Conservation (phyloP, 2,113 vertebrate genomes). For the Silurus meridionalis region DNA sequence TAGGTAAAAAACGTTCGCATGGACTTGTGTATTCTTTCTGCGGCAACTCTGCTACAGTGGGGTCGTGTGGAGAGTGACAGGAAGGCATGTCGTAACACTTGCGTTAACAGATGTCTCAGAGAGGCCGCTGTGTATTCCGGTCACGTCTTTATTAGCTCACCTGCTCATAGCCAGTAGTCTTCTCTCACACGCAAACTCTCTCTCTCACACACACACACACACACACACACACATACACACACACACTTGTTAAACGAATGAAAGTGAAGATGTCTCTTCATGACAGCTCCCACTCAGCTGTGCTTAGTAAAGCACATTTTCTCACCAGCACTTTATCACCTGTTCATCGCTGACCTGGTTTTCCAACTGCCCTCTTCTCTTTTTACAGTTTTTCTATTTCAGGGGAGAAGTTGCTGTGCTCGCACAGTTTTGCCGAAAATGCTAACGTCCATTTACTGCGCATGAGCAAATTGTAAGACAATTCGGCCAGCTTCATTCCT, state of each 20-base stretch:
- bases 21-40: not conserved
- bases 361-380: not conserved
- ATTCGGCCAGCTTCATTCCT: no score
- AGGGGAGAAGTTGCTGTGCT: not conserved
- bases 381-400: not conserved
- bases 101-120: conserved; percentile 40
- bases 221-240: not conserved
- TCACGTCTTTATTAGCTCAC: conserved; percentile 43
- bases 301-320: not conserved
- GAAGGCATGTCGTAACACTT: conserved; percentile 9
- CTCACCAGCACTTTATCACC: not conserved
- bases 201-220: not conserved
- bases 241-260: not conserved
- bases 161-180: conserved; percentile 37
- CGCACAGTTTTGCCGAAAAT: no score
- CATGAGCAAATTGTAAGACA: no score
- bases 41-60: not conserved
- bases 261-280: not conserved
- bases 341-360: conserved; percentile 2
- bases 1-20: not conserved
- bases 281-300: conserved; percentile 24
- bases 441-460: no score
- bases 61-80: not conserved
- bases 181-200: not conserved
- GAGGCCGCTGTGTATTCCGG: conserved; percentile 43